Conservation (phyloP, 1,140 invertebrate genomes). For the Anastrepha obliqua region DNA sequence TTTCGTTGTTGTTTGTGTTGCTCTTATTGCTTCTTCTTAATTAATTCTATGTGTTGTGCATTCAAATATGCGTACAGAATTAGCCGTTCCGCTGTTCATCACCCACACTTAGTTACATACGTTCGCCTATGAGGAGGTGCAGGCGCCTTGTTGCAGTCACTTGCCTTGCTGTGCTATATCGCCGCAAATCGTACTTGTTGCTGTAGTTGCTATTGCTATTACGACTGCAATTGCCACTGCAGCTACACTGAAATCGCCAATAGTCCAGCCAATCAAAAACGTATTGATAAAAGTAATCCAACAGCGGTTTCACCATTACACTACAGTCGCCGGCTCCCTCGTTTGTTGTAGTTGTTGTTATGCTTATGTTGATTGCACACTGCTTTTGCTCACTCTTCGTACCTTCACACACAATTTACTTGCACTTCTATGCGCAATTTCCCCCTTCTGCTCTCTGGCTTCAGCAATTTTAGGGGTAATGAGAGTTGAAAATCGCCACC, state of each 20-base stretch:
- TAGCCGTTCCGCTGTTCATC: too few relatives aligned
- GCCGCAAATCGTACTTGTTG: constrained; percentile 3
- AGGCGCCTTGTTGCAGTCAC: not conserved
- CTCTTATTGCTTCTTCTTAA: not conserved
- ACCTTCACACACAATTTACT: not conserved
- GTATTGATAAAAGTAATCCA: constrained; percentile 43
- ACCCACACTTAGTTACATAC: too few relatives aligned
- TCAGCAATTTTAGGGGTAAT: not conserved
- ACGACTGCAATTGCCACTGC: constrained; percentile 22
- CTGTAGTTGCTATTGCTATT: constrained; percentile 19
- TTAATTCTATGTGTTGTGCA: not conserved
- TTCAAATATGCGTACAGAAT: too few relatives aligned
- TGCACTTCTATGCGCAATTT: not conserved
- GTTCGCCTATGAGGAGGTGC: too few relatives aligned
- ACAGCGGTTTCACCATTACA: constrained; percentile 43
- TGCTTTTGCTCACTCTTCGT: not conserved
- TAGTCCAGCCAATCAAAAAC: constrained; percentile 45
- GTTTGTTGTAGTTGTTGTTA: not conserved
- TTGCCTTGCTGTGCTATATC: constrained; percentile 17
- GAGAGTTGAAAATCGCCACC: not conserved
- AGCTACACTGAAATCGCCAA: constrained; percentile 36
- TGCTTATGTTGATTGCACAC: not conserved
- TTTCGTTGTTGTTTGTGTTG: not conserved
- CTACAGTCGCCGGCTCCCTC: not conserved
- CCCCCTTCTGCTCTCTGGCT: too few relatives aligned